phyloP scores from a whole-genome alignment of 1,140 invertebrate genomes.

The Saccostrea cuccullata region DNA sequence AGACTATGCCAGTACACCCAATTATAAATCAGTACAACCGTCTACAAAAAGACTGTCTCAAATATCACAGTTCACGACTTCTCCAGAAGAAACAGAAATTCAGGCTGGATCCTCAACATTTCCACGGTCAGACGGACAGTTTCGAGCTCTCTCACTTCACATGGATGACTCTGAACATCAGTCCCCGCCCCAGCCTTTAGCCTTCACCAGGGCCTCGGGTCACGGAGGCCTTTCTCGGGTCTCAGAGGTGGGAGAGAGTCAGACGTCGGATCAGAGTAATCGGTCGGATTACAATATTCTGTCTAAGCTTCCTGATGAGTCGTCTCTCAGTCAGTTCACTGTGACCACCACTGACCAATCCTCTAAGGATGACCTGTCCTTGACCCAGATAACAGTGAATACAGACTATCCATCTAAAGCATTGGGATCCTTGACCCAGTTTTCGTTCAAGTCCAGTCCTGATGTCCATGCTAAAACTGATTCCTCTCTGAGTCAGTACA shows the following conservation, averaged over 20 bases:
- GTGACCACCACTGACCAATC: conserved; percentile 41
- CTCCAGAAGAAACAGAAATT: conserved; percentile 41
- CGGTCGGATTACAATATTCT: background rate
- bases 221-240: conserved; percentile 11
- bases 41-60: conserved; percentile 30
- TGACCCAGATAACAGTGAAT: conserved; percentile 43
- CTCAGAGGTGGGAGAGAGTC: conserved; percentile 24
- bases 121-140: conserved; percentile 14
- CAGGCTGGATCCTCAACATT: conserved; percentile 21
- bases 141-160: background rate
- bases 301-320: conserved; percentile 11
- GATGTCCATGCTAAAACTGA: conserved; percentile 33
- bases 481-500: conserved; percentile 54
- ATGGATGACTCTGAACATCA: background rate
- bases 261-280: conserved; percentile 3
- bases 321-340: conserved; percentile 59
- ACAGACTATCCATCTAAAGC: conserved; percentile 5
- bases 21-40: conserved; percentile 9
- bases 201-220: conserved; percentile 20
- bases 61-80: conserved; percentile 42
- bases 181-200: background rate
- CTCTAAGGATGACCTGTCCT: conserved; percentile 34
- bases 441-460: conserved; percentile 37
- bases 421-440: conserved; percentile 39
- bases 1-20: conserved; percentile 51